Base-by-base conservation (phyloP, 1,140 invertebrate genomes). In the Anadara kagoshimensis region DNA sequence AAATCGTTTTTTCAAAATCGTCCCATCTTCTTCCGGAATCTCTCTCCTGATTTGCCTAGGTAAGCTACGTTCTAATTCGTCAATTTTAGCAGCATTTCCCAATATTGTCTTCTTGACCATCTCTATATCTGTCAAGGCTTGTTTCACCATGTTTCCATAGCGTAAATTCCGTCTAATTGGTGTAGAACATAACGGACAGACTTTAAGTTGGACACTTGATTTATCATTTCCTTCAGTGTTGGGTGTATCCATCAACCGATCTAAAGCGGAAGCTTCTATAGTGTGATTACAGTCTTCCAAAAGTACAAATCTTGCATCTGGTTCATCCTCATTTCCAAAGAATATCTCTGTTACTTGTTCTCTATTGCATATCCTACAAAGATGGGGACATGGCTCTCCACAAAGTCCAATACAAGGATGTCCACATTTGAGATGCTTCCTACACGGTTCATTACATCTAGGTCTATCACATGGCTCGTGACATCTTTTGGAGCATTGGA, bases 171-270 rank as follows among this genome's bases (percentile, higher is more conserved):
- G 91, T 29, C 90, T 88, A n/a, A 94, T 93, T 0, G 90, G 87
- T 18, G 91, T 92, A 69, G 91, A 92, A 78, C 94, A 94, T 73
- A 84, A 87, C 8, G 93, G 93, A 85, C 93, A 94, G 1, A 78
- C 64, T 74, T 92, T 92, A 67, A 93, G 86, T n/a, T 88, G 74
- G 57, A 94, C 91, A 14, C 64, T 67, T 0, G 56, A 56, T 10
- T 89, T 81, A 1, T 84, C 80, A 22, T 86, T 78, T 78, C 93
- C 69, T 18, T 63, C 53, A 26, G 43, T 43, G 49, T 26, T 41
- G 7, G 16, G 87, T 88, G 92, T 84, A 91, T 62, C 80, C 81
- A 78, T 93, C 90, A 82, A 94, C 80, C 51, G 74, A 77, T 87
- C 86, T 22, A 84, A 43, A 5, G 57, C 73, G 24, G 43, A 62